Percentiles rank a stretch among this genome's conserved stretches.
Evolutionary conservation across 2,797 vertebrate genomes (phyloP).

Genomic region (Pseudomugil gertrudae): DNA sequence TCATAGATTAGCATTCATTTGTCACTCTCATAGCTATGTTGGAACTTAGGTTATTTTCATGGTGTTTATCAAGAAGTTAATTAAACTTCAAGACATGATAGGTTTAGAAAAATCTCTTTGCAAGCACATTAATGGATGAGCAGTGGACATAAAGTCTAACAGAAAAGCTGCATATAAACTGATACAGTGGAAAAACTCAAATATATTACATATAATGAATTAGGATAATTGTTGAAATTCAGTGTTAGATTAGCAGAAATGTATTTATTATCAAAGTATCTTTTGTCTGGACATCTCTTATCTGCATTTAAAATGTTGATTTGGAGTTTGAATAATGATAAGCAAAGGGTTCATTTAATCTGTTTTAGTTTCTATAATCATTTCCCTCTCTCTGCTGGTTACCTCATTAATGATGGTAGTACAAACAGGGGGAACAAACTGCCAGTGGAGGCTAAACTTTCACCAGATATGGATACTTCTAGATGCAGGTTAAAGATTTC

Average conservation of each 20-base stretch:
- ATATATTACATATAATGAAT: not conserved
- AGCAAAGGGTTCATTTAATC: not conserved
- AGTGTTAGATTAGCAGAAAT: not conserved
- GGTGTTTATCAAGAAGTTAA: constrained; percentile 4
- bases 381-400: not conserved
- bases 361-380: not conserved
- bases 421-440: too few relatives aligned
- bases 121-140: constrained; percentile 1
- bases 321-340: not conserved
- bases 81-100: constrained; percentile 12
- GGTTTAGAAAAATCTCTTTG: constrained; percentile 7
- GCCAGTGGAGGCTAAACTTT: too few relatives aligned
- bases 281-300: not conserved
- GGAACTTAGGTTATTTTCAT: not conserved
- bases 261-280: not conserved
- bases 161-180: not conserved
- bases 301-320: not conserved
- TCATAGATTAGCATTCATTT: constrained; percentile 10
- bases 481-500: too few relatives aligned
- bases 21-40: not conserved
- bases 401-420: not conserved
- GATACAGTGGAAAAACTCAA: not conserved
- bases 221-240: not conserved
- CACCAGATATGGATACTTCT: too few relatives aligned
- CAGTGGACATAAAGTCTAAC: not conserved